These are phyloP conservation scores for western clawed frog (Xenopus tropicalis) DNA, from an alignment of 2,113 vertebrate species.

Conservation along the genomic window UCB_Xtro_10.0 CM004446.2:122945501-122946000, in stretches of 20 bases:
- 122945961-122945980: too few relatives aligned
- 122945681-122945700: neutral
- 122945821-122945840: slow-evolving; percentile 1
- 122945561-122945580: too few relatives aligned
- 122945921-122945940: neutral
- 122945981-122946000: too few relatives aligned
- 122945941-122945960: neutral
- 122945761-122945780: slow-evolving; percentile 14
- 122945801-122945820: slow-evolving; percentile 5
- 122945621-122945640: neutral
- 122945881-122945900: neutral
- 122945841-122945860: neutral
- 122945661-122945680: too few relatives aligned
- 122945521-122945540: too few relatives aligned
- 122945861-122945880: neutral
- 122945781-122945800: slow-evolving; percentile 31
- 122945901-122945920: neutral
- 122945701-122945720: neutral
- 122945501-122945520: too few relatives aligned
- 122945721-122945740: slow-evolving; percentile 9
- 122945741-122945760: neutral
- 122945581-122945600: too few relatives aligned
- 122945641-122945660: too few relatives aligned
- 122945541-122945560: too few relatives aligned
- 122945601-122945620: neutral